Evolutionary conservation across 2,797 vertebrate species (phyloP), one percentile per base, ranked within the genome.

Genomic region (Tokudaia tokunoshimensis): DNA sequence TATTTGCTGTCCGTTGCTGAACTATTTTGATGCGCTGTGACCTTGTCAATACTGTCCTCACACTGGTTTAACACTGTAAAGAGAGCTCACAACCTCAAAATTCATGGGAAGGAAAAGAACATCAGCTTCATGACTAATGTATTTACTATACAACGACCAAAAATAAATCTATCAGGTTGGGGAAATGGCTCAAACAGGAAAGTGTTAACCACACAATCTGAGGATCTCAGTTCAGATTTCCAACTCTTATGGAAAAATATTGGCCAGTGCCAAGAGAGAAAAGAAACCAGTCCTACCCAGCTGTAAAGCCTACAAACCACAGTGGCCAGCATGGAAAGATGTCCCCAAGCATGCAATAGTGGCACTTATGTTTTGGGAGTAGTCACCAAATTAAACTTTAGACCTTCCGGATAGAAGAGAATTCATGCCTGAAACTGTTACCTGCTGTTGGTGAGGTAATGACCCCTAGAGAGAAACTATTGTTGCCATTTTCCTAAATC

Each of bases 1-100:
- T 50, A 89, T 31, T 74, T 67, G 29, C 57, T 61, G 59, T 92
- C 72, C 67, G 90, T 72, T 26, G 1, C 6, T 78, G 76, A 78
- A 75, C 75, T 88, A 75, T 76, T 74, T 76, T 26, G 22, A 86
- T 63, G 57, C 20, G 91, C 82, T 75, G 1, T 93, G 55, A 79
- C 12, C 24, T 89, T 75, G 83, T 26, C 81, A 59, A 20, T 94
- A 70, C 37, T 88, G 4, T 79, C 41, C 84, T 57, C 37, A 78
- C 9, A 57, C 24, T 81, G 44, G 17, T 91, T 93, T 91, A 81
- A 76, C 3, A 6, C 7, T 94, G 9, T 59, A 79, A 95, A 93
- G 6, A 94, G 11, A 96, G 80, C 5, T 52, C 82, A 91, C 72
- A 88, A 83, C 13, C 41, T 91, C 75, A 78, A 74, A 94, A 83